Evolutionary conservation across 2,113 vertebrate genomes (phyloP).

Genomic region (Misgurnus mizolepis): DNA sequence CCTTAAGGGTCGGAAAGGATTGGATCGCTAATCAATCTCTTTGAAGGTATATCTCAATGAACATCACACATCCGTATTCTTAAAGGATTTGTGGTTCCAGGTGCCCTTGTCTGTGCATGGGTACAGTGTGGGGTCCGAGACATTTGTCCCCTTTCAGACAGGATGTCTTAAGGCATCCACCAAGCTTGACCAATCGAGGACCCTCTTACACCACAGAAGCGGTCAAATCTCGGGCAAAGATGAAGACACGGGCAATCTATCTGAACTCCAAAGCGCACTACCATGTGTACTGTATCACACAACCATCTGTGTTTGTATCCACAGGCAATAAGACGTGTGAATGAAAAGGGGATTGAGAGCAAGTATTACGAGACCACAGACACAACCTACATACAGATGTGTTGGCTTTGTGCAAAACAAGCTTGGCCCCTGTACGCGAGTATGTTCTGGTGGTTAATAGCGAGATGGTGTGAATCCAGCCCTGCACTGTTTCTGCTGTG

Average conservation of each 20-base stretch:
- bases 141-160: constrained; percentile 44
- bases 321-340: constrained; percentile 37
- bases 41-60: constrained; percentile 31
- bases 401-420: background rate
- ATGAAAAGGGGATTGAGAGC: background rate
- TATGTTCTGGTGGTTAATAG: constrained; percentile 63
- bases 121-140: constrained; percentile 27
- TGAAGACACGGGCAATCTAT: background rate
- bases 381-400: too few relatives aligned
- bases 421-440: background rate
- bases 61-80: constrained; percentile 10
- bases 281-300: constrained; percentile 2
- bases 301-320: constrained; percentile 23
- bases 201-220: constrained; percentile 11
- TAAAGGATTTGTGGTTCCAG: constrained; percentile 18
- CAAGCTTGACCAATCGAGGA: constrained; percentile 66
- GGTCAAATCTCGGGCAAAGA: constrained; percentile 41
- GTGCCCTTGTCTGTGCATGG: constrained; percentile 1
- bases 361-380: background rate
- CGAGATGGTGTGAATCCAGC: constrained; percentile 67
- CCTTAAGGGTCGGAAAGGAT: constrained; percentile 23
- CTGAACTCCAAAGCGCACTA: background rate
- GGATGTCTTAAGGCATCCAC: constrained; percentile 62
- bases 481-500: constrained; percentile 74
- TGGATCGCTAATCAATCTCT: background rate